These are phyloP conservation scores for Eulemur rufifrons DNA, from an alignment of 2,113 vertebrate species.

Conservation along the genomic window DNA sequence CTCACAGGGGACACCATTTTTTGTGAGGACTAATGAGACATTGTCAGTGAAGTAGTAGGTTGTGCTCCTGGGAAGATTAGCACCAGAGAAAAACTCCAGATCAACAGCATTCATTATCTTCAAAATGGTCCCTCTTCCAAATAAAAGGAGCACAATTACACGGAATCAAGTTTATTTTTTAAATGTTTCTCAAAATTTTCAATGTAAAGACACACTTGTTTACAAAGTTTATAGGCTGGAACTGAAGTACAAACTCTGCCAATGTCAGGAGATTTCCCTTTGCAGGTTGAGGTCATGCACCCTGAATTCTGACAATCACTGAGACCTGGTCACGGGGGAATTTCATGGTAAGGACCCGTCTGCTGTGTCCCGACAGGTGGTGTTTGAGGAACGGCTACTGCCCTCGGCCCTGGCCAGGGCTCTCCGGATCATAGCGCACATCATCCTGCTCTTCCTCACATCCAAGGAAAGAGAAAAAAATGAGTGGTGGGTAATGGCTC, in stretches of 20 bases:
- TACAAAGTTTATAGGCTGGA: background rate
- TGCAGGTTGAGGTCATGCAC: too few species aligned
- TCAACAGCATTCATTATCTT: background rate
- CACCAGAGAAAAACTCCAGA: background rate
- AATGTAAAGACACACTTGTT: background rate
- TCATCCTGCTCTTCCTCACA: background rate
- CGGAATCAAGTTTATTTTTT: conserved; percentile 7
- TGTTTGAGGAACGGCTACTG: background rate
- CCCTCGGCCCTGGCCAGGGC: background rate
- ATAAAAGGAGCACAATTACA: background rate
- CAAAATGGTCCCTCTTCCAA: background rate
- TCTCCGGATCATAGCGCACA: background rate
- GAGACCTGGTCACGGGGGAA: background rate
- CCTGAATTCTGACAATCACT: background rate
- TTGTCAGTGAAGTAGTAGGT: background rate
- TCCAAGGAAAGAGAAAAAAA: background rate
- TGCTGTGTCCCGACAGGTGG: background rate
- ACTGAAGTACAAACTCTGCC: background rate
- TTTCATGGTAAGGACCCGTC: background rate
- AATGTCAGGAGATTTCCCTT: background rate
- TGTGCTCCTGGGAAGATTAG: background rate
- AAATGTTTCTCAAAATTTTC: conserved; percentile 4
- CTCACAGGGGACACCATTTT: background rate
- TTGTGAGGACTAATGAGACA: background rate
- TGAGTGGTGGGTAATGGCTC: background rate